Conservation (phyloP, 2,888 invertebrate species). For the Balanococcus diminutus region DNA sequence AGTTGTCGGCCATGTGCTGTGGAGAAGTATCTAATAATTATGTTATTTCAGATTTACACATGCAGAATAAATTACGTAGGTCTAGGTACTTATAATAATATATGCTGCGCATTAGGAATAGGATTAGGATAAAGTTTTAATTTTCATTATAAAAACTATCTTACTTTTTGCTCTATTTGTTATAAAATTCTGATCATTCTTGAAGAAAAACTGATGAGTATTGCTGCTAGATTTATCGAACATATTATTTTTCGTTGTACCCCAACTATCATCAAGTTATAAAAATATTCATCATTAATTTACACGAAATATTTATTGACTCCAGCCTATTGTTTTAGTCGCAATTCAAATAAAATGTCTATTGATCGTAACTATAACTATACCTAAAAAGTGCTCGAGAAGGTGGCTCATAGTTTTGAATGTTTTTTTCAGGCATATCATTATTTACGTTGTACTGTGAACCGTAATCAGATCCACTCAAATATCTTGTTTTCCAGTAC, state of each 20-base stretch:
- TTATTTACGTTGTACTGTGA: constrained; percentile 52
- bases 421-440: background rate
- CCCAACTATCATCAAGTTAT: background rate
- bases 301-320: background rate
- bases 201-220: background rate
- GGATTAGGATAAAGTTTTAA: too few species aligned
- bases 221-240: background rate
- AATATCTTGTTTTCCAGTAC: constrained; percentile 54
- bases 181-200: background rate
- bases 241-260: constrained; percentile 25
- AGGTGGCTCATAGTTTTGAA: background rate
- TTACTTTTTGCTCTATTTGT: background rate
- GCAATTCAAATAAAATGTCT: background rate
- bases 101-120: too few species aligned
- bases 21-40: too few species aligned
- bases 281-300: background rate
- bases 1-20: too few species aligned
- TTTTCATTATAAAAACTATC: too few species aligned
- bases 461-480: constrained; percentile 55
- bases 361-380: background rate
- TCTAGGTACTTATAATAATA: too few species aligned
- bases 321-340: too few species aligned
- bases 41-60: too few species aligned
- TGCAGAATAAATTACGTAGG: too few species aligned
- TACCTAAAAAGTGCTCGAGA: constrained; percentile 54